phyloP scores from a whole-genome alignment of 1,140 invertebrate genomes.

The Rhysida immarginata region DNA sequence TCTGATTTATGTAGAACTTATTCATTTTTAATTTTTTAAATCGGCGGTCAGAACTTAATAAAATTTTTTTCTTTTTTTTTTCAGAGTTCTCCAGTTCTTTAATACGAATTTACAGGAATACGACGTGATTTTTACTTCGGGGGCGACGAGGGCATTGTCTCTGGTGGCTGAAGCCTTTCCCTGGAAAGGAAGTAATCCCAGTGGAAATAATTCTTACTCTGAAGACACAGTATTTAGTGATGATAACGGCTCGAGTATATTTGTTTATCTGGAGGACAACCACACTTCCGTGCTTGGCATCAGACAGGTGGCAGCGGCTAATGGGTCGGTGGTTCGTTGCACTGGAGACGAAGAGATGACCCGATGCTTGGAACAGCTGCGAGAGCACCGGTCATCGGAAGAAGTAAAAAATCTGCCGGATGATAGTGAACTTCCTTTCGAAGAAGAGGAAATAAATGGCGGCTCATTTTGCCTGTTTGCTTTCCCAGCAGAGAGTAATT shows the following conservation, averaged over 20 bases:
- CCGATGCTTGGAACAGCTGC: not conserved
- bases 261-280: slow-evolving; percentile 75
- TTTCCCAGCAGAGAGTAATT: slow-evolving; percentile 87
- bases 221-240: slow-evolving; percentile 2
- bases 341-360: slow-evolving; percentile 16
- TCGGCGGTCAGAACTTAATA: too few species aligned
- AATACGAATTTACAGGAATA: slow-evolving; percentile 66
- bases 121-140: slow-evolving; percentile 75
- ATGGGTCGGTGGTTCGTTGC: slow-evolving; percentile 19
- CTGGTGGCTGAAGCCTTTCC: slow-evolving; percentile 65
- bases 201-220: not conserved
- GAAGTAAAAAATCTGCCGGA: not conserved
- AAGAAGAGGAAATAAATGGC: not conserved
- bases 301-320: slow-evolving; percentile 40
- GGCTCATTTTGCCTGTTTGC: slow-evolving; percentile 51
- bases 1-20: too few species aligned
- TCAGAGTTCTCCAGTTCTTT: slow-evolving; percentile 66
- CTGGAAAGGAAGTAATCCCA: slow-evolving; percentile 25
- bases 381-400: not conserved
- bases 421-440: not conserved
- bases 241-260: slow-evolving; percentile 35
- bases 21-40: too few species aligned
- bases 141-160: slow-evolving; percentile 70
- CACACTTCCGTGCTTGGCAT: slow-evolving; percentile 91
- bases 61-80: slow-evolving; percentile 21